Conservation (phyloP, 30 jellyfish, hydroid and myxozoan genomes). For the Aurelia aurita complex sp. Pacific region DNA sequence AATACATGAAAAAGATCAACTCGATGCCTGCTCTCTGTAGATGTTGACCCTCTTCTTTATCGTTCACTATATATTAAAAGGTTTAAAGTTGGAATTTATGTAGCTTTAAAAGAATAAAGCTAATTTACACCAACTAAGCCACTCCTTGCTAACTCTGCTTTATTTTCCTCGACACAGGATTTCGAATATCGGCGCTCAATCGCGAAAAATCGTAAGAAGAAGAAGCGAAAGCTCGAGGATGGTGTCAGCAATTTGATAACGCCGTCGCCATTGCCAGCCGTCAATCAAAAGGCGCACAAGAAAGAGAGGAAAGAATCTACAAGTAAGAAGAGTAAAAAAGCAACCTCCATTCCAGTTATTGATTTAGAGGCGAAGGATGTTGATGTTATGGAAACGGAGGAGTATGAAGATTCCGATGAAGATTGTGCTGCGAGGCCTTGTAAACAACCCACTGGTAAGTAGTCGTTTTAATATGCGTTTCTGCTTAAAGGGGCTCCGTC, state of each 20-base stretch:
- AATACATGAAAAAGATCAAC: too few species aligned
- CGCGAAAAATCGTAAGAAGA: conserved; percentile 66
- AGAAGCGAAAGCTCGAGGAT: conserved; percentile 81
- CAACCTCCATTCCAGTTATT: not conserved
- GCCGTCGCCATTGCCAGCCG: not conserved
- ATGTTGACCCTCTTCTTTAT: too few species aligned
- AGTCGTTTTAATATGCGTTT: too few species aligned
- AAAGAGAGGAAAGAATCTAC: conserved; percentile 45
- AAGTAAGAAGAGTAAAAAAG: conserved; percentile 31
- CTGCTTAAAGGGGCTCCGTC: too few species aligned
- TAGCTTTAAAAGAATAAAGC: too few species aligned
- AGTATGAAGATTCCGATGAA: conserved; percentile 82
- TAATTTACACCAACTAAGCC: too few species aligned
- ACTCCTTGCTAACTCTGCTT: too few species aligned
- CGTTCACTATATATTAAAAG: too few species aligned
- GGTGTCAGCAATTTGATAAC: conserved; percentile 11
- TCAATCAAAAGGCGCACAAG: conserved; percentile 5
- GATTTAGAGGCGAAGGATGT: conserved; percentile 45
- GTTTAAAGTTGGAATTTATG: too few species aligned
- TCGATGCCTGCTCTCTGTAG: too few species aligned
- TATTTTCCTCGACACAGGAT: conserved; percentile 44
- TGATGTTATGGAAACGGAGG: conserved; percentile 71
- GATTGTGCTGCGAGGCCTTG: conserved; percentile 95
- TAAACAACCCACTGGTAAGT: conserved; percentile 88
- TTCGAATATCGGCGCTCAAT: conserved; percentile 84